Evolutionary conservation across 1,140 invertebrate species (phyloP), one percentile per base, ranked within the genome.

Genomic region (Caenorhabditis latens): DNA sequence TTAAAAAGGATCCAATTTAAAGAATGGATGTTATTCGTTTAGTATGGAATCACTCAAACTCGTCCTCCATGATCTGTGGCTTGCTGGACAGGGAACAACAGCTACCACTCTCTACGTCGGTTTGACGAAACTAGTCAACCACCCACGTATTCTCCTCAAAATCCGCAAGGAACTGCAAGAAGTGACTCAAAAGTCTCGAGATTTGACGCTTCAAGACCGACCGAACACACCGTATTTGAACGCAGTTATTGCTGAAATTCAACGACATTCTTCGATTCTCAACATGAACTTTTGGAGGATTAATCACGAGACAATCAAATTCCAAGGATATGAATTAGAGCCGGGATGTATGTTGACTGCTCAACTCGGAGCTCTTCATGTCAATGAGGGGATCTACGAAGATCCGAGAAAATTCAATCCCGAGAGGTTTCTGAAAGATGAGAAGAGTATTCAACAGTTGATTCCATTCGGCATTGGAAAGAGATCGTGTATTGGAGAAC

Each of bases 401-500:
- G 19, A 71, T 46, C 42, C 65, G 19, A 8, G 46, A 2, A 8
- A 71, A 19, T 71, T 71, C 8, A 8, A 71, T 71, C 40, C 42
- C 0, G 65, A 71, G 16, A 71, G 19, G 42, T 71, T 43, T 8
- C 46, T 71, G 40, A 71, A 19, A 19, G 19, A 84, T 14, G 82
- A 71, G 21, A 48, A 84, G 42, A 32, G 88, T 7, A 55, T 58
- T 6, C 86, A 88, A 46, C 71, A 88, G 13, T 88, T 88, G n/a
- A 88, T 87, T 24, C 86, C 88, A 40, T 89, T 89, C 32, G 88
- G 88, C 84, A 71, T 88, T 16, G 88, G 88, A 50, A 89, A 89
- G 43, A 16, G 88, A 16, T 84, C 79, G 14, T 89, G 88, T 79
- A 32, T 87, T 9, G 88, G 88, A 16, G 86, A 89, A n/a, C 48